Evolutionary conservation across 2,797 vertebrate genomes (phyloP).

Genomic region (Anableps anableps): DNA sequence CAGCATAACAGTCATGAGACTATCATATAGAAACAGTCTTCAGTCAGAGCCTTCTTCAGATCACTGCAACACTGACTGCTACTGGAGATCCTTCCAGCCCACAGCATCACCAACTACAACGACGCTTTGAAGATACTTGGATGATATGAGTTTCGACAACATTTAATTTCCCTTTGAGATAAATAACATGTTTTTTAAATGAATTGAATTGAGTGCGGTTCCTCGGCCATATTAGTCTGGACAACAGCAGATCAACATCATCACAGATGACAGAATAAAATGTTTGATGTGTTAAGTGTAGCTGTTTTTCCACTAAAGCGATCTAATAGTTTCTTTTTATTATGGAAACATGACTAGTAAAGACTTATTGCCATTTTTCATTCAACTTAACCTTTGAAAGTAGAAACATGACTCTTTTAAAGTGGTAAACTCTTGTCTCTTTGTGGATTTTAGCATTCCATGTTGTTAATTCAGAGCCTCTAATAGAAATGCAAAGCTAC

Average conservation of each 20-base stretch:
- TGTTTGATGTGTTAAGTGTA: not conserved
- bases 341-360: not conserved
- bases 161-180: no score
- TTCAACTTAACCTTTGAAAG: not conserved
- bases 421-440: conserved; percentile 1
- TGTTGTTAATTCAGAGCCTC: not conserved
- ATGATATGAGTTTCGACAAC: no score
- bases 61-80: no score
- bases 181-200: no score
- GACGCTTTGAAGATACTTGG: no score
- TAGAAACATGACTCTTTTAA: not conserved
- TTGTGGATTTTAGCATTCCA: not conserved
- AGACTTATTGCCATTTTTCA: not conserved
- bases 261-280: not conserved
- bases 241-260: not conserved
- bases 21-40: no score
- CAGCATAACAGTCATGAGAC: no score
- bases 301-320: not conserved
- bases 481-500: conserved; percentile 7
- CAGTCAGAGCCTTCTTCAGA: no score
- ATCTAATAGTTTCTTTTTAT: not conserved
- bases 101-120: no score
- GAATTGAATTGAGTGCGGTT: not conserved
- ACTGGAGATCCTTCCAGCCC: no score
- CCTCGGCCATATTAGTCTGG: not conserved